phyloP scores from a whole-genome alignment of 1,140 invertebrate species.

The Calliphora vicina region DNA sequence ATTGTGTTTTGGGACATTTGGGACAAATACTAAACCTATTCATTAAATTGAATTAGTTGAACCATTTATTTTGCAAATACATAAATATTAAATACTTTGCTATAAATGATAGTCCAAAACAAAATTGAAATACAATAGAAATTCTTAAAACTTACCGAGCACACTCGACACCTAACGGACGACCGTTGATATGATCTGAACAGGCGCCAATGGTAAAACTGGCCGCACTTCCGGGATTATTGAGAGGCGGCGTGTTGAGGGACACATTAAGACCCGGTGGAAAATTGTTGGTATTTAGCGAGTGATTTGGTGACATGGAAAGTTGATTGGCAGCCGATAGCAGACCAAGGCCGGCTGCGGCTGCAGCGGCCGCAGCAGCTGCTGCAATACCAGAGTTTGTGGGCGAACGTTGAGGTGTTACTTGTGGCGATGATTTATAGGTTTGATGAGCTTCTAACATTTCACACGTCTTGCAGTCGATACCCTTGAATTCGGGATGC shows the following conservation, averaged over 20 bases:
- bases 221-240: slow-evolving; percentile 48
- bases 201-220: slow-evolving; percentile 88
- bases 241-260: background rate
- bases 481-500: slow-evolving; percentile 53
- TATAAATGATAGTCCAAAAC: too few species aligned
- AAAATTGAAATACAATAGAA: too few species aligned
- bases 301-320: slow-evolving; percentile 68
- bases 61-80: too few species aligned
- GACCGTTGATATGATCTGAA: slow-evolving; percentile 93
- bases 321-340: slow-evolving; percentile 53
- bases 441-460: slow-evolving; percentile 44
- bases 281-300: slow-evolving; percentile 45
- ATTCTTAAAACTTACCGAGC: slow-evolving; percentile 64
- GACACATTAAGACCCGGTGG: background rate
- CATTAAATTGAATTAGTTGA: too few species aligned
- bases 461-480: slow-evolving; percentile 60
- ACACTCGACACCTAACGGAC: slow-evolving; percentile 92
- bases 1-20: too few species aligned
- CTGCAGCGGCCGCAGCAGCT: slow-evolving; percentile 44
- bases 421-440: background rate
- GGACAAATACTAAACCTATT: too few species aligned
- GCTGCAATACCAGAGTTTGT: slow-evolving; percentile 37
- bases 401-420: slow-evolving; percentile 50
- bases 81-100: too few species aligned
- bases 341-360: slow-evolving; percentile 54